phyloP scores from a whole-genome alignment of 1,140 invertebrate genomes.

The Trichogramma pretiosum region DNA sequence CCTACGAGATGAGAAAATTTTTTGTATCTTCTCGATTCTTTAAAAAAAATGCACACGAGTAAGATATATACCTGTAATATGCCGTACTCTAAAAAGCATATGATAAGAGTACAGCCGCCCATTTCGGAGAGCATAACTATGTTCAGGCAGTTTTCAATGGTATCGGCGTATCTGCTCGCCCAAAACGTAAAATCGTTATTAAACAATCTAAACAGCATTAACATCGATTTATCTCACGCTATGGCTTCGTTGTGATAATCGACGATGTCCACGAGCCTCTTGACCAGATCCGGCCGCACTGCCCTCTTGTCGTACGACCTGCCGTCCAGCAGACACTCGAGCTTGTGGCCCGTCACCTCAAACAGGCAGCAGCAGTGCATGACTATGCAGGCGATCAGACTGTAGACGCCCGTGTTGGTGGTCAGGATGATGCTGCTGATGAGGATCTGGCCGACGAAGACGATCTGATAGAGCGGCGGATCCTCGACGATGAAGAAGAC shows the following conservation, averaged over 20 bases:
- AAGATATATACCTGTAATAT: conserved; percentile 26
- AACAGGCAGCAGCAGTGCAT: conserved; percentile 36
- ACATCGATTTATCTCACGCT: conserved; percentile 24
- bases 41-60: background rate
- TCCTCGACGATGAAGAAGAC: conserved; percentile 34
- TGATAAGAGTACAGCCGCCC: conserved; percentile 36
- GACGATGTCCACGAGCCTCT: conserved; percentile 20
- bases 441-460: conserved; percentile 34
- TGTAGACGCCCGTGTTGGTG: conserved; percentile 37
- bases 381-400: conserved; percentile 30
- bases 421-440: conserved; percentile 37
- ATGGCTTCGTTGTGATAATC: conserved; percentile 30
- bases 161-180: conserved; percentile 30
- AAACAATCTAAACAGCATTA: no score
- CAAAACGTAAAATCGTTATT: background rate
- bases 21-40: background rate
- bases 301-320: background rate
- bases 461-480: conserved; percentile 32
- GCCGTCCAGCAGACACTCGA: background rate
- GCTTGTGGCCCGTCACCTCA: conserved; percentile 23
- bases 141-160: conserved; percentile 32
- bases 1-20: conserved; percentile 21
- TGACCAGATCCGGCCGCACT: background rate
- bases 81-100: conserved; percentile 39
- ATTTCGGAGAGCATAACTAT: conserved; percentile 39